Evolutionary conservation across 2,888 invertebrate species (phyloP).

Genomic region (Stenolophus ochropezus): DNA sequence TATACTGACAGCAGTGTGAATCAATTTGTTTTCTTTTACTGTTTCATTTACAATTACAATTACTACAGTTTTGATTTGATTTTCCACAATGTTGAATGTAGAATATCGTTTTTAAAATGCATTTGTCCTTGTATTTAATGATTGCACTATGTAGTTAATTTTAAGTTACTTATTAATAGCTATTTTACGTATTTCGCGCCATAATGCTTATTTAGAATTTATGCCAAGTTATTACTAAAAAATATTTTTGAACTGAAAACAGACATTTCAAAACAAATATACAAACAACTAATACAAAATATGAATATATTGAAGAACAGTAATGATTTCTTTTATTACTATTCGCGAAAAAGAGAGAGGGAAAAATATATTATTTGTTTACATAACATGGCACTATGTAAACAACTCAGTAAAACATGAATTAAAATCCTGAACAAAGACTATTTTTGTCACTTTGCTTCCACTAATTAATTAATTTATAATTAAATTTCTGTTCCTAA

Average conservation of each 20-base stretch:
- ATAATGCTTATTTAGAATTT: slow-evolving; percentile 24
- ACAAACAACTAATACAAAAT: not conserved
- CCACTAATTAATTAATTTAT: too few relatives aligned
- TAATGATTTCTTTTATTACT: too few relatives aligned
- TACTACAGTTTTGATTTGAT: not conserved
- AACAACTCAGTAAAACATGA: too few relatives aligned
- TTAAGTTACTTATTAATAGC: slow-evolving; percentile 40
- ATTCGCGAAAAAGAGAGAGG: too few relatives aligned
- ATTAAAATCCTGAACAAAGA: too few relatives aligned
- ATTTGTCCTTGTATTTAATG: slow-evolving; percentile 17
- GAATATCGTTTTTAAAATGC: not conserved
- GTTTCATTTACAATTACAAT: not conserved
- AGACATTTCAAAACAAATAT: not conserved
- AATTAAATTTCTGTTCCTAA: too few relatives aligned
- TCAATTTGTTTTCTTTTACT: not conserved
- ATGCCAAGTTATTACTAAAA: slow-evolving; percentile 13
- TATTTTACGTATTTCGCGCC: slow-evolving; percentile 43
- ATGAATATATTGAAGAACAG: too few relatives aligned
- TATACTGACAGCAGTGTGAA: not conserved
- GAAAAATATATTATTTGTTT: too few relatives aligned
- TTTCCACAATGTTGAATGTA: not conserved
- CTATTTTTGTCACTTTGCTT: too few relatives aligned
- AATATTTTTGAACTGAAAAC: not conserved
- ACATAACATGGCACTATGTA: too few relatives aligned
- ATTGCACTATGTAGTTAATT: slow-evolving; percentile 20